Percentiles rank a stretch among this genome's conserved stretches.
Evolutionary conservation across 2,113 vertebrate genomes (phyloP).

Genomic region (Petromus typicus): DNA sequence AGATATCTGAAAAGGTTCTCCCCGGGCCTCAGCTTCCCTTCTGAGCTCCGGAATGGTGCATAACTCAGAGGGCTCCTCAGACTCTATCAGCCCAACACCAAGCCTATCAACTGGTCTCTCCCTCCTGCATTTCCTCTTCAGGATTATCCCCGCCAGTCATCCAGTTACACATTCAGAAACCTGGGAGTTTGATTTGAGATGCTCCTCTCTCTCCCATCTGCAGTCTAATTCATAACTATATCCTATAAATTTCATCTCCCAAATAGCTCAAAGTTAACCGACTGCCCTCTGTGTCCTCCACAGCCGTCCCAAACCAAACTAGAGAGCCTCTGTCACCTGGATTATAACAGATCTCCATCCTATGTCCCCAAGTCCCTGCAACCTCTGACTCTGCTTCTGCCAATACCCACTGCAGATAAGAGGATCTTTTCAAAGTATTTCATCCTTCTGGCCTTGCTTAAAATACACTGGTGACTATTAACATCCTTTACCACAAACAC

Average conservation of each 20-base stretch:
- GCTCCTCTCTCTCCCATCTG: not conserved
- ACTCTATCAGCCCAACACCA: not conserved
- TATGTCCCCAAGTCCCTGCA: not conserved
- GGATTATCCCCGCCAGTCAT: not conserved
- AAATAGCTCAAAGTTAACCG: not conserved
- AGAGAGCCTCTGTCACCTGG: not conserved
- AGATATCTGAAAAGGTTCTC: not conserved
- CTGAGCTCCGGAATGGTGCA: not conserved
- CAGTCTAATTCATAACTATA: not conserved
- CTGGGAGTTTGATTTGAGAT: not conserved
- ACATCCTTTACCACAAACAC: not conserved
- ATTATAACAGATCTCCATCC: not conserved
- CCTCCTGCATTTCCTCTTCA: not conserved
- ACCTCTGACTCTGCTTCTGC: not conserved
- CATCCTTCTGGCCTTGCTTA: not conserved
- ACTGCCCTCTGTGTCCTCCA: not conserved
- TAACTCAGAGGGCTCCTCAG: not conserved
- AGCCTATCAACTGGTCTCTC: not conserved
- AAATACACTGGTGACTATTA: not conserved
- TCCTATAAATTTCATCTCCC: not conserved
- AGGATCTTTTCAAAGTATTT: not conserved
- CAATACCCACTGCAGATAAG: not conserved
- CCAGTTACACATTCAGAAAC: not conserved
- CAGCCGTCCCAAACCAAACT: not conserved
- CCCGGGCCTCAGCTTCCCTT: not conserved